Evolutionary conservation across 2,797 vertebrate genomes (phyloP), one percentile per base, ranked within the genome.

Genomic region (Neomorphus geoffroyi): DNA sequence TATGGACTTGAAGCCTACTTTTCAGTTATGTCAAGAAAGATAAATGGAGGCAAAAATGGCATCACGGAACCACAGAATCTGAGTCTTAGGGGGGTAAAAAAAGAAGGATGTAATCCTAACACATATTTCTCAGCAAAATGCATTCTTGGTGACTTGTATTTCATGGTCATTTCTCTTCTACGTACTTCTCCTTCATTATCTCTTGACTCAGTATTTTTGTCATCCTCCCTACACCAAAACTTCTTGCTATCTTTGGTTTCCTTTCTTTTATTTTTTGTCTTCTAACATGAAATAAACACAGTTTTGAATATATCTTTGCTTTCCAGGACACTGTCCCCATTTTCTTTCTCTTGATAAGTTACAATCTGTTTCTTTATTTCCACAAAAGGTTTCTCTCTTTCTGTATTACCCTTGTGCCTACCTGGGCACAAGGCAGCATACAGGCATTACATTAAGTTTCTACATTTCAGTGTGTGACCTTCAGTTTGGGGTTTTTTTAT

Each of bases 281-380:
- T 57, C 33, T 35, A 53, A 80, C 2, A 48, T 48, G 5, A 57
- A 6, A 53, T 43, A 43, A 43, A 43, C 45, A 17, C 18, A 45
- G 3, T 14, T 35, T 65, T 77, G 57, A 35, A 60, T 7, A 4
- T 33, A 18, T 10, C 4, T 84, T 72, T 80, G 9, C 5, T 73
- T 78, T 84, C 37, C 69, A 56, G 21, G 14, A 6, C 18, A 56
- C 0, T 0, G 10, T 28, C 2, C 7, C 18, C 5, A 4, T 61
- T 67, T 69, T 46, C 26, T 50, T 88, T 71, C 53, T 54, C 3
- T 45, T 53, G 5, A 27, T 75, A 13, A 18, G 13, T 41, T 58
- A 46, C 15, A 11, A 35, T 35, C 4, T 1, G 69, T 85, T 53
- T 41, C 30, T 62, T 80, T 54, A 48, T 57, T 66, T 75, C 39